Evolutionary conservation across 2,113 vertebrate species (phyloP), one percentile per base, ranked within the genome.

Genomic region (Acinonyx jubatus): DNA sequence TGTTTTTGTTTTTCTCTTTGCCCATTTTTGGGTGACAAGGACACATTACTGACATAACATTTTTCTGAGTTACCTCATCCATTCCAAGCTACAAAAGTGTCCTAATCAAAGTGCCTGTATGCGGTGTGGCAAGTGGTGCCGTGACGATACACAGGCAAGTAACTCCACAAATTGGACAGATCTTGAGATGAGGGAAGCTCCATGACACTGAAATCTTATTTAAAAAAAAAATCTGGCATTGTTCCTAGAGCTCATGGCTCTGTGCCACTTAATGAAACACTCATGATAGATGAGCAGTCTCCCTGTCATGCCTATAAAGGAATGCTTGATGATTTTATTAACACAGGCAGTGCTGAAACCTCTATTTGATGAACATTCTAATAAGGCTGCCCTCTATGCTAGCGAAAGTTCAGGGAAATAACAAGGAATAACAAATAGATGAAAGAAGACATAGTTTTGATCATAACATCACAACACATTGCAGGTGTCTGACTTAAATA

Each of bases 241-340:
- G 27, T 88, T 95, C 65, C 45, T 90, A 13, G 82, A 65, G 21
- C 38, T 78, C 27, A 66, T 91, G 63, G n/a, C n/a, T 85, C 65
- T 89, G 25, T 55, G 41, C 11, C 85, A 88, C 61, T 66, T 89
- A 94, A 78, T 80, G 71, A 81, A 95, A 81, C 41, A 31, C 31
- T 94, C 23, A 31, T 89, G 57, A 81, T 74, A 91, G 71, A 96
- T 78, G 38, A 78, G 16, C 25, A 80, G 29, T 66, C 21, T 97
- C 38, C 33, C 18, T 73, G 63, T 52, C n/a, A 33, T 73, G n/a
- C 5, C 41, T 89, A 18, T 61, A 74, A 97, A 79, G 15, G 25
- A 85, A 68, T n/a, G 14, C n/a, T 69, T 84, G 79, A 84, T 66
- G 45, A 93, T 80, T 97, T 92, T 97, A 96, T 91, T 96, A 89